Conservation (phyloP, 1,140 invertebrate species). For the Lordiphosa collinella region DNA sequence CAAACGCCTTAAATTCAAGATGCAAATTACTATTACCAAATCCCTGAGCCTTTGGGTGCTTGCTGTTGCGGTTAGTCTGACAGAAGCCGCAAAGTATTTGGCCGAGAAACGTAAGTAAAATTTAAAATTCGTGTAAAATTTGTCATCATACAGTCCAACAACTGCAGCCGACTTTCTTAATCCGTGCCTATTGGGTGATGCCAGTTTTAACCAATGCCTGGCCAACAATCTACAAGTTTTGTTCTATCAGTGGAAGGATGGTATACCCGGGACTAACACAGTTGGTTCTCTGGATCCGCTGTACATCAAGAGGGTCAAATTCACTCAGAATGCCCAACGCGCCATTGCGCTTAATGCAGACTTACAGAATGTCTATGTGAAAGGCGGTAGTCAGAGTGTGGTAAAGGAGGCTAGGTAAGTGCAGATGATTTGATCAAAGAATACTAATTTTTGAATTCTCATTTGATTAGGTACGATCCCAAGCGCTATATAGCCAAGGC, state of each 20-base stretch:
- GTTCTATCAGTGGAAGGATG: slow-evolving; percentile 57
- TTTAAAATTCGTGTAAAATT: background rate
- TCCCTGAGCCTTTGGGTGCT: slow-evolving; percentile 23
- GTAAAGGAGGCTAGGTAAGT: slow-evolving; percentile 42
- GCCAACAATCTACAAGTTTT: slow-evolving; percentile 40
- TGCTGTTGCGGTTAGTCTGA: background rate
- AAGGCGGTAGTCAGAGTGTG: slow-evolving; percentile 22
- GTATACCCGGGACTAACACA: slow-evolving; percentile 47
- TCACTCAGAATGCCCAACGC: slow-evolving; percentile 33
- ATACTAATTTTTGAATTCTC: background rate
- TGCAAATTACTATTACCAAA: slow-evolving; percentile 25
- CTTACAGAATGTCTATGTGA: slow-evolving; percentile 42
- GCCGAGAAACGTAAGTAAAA: slow-evolving; percentile 47
- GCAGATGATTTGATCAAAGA: background rate
- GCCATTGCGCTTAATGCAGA: slow-evolving; percentile 50
- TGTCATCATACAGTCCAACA: background rate
- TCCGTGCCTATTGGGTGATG: slow-evolving; percentile 43
- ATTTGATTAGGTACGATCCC: slow-evolving; percentile 32
- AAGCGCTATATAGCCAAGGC: slow-evolving; percentile 19
- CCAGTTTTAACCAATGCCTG: slow-evolving; percentile 39
- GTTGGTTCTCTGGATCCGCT: slow-evolving; percentile 49
- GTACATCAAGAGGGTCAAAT: slow-evolving; percentile 46
- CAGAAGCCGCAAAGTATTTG: slow-evolving; percentile 36
- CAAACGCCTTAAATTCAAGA: slow-evolving; percentile 29
- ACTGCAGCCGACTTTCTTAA: slow-evolving; percentile 43